These are phyloP conservation scores for Coryphaenoides rupestris DNA, from an alignment of 2,113 vertebrate species.

Conservation along the genomic window DNA sequence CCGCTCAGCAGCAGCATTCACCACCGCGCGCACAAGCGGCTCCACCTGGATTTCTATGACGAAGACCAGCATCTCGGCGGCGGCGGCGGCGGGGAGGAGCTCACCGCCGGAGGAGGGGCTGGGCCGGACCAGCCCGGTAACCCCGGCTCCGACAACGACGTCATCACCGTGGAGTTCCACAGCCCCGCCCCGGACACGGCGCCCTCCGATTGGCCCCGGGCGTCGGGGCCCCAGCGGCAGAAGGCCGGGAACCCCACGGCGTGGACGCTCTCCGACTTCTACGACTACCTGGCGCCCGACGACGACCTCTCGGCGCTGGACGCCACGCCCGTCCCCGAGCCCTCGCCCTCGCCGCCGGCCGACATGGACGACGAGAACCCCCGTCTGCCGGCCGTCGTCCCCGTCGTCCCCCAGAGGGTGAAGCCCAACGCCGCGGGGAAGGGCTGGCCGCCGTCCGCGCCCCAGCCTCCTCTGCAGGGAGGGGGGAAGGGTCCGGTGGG, in stretches of 20 bases:
- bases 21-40: constrained; percentile 44
- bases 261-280: constrained; percentile 82
- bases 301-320: constrained; percentile 83
- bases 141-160: constrained; percentile 50
- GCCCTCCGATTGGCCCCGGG: constrained; percentile 48
- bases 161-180: constrained; percentile 81
- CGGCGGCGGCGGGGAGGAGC: constrained; percentile 43
- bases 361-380: constrained; percentile 74
- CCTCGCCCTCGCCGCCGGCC: constrained; percentile 67
- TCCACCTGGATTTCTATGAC: constrained; percentile 53
- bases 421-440: constrained; percentile 21
- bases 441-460: constrained; percentile 9
- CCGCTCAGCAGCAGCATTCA: constrained; percentile 48
- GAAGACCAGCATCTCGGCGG: constrained; percentile 36
- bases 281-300: constrained; percentile 85
- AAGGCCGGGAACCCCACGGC: constrained; percentile 70
- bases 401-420: constrained; percentile 47
- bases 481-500: constrained; percentile 24
- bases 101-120: constrained; percentile 60
- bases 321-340: constrained; percentile 79
- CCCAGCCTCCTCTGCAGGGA: constrained; percentile 30
- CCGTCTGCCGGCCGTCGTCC: constrained; percentile 45
- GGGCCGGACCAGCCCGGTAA: constrained; percentile 56
- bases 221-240: constrained; percentile 54
- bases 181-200: constrained; percentile 63